Evolutionary conservation across 2,113 vertebrate species (phyloP), one percentile per base, ranked within the genome.

Genomic region (Corapipo altera): DNA sequence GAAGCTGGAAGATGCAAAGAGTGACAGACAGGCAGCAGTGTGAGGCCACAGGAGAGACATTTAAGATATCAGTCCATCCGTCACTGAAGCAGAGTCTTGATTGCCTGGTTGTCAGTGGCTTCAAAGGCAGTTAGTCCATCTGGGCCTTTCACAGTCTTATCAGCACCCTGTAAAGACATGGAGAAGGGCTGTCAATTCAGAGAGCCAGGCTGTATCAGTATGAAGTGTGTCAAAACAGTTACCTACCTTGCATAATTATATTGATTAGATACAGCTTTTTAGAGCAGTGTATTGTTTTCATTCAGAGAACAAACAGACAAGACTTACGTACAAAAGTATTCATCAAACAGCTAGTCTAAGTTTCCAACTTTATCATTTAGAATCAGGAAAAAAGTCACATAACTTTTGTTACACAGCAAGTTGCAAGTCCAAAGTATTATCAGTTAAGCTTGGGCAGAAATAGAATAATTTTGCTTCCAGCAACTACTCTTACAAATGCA

Each of bases 11-110:
- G 96, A 98, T 97, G 98, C 91, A 97, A 97, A 97, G 88, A 98
- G 97, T 98, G 97, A 98, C 98, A 98, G 98, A 98, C 98, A 98
- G 98, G 98, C 98, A 98, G 97, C 96, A 98, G 98, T 98, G 98
- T 98, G 98, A 98, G 98, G 98, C 97, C 98, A 97, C 97, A 97
- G 98, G 98, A 98, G 97, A 98, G 94, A 95, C 96, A 95, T 97
- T 97, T 93, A 97, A 97, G 91, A 84, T 97, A 98, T 98, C 96
- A 98, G 98, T 97, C 98, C 97, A 95, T 98, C 98, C 93, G 65
- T 99, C 98, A 99, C 98, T 99, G 98, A 83, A 99, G 98, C 91
- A 99, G 98, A 91, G 98, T 98, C 98, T 98, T 99, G 94, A 99
- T 99, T 95, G 97, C 98, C 16, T 98, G 98, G 88, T 95, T 97